phyloP scores from a whole-genome alignment of 1,140 invertebrate genomes.

The Triops cancriformis region DNA sequence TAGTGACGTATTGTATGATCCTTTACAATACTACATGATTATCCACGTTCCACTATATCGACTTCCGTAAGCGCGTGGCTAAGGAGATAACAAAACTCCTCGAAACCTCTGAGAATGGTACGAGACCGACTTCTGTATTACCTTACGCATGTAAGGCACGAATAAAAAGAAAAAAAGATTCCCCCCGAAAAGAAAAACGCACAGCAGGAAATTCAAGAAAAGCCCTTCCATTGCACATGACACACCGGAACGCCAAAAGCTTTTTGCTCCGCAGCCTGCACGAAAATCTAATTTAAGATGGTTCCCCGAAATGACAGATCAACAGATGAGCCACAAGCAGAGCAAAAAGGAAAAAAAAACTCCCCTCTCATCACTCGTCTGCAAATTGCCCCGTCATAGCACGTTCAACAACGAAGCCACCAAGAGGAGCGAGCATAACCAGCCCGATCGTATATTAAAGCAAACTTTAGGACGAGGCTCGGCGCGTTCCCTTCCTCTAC shows the following conservation, averaged over 20 bases:
- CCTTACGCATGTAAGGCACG: background rate
- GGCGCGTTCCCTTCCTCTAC: background rate
- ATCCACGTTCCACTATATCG: too few relatives aligned
- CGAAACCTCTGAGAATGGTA: too few relatives aligned
- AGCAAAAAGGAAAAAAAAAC: background rate
- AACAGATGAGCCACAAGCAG: background rate
- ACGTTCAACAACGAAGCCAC: background rate
- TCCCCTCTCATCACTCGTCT: background rate
- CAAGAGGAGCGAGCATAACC: background rate
- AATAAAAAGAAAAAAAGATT: background rate
- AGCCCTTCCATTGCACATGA: background rate
- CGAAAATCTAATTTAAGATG: conserved; percentile 11
- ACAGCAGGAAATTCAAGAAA: background rate
- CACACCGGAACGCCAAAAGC: background rate
- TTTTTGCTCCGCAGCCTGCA: background rate
- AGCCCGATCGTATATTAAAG: background rate
- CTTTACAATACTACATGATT: too few relatives aligned
- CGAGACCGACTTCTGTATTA: too few relatives aligned
- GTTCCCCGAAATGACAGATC: conserved; percentile 9
- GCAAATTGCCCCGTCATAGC: background rate
- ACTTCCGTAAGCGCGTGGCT: too few relatives aligned
- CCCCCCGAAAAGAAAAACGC: background rate
- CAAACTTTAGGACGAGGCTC: background rate
- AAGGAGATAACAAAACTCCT: too few relatives aligned
- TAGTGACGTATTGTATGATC: too few relatives aligned